Evolutionary conservation across 1,140 invertebrate genomes (phyloP).

Genomic region (Bactericera cockerelli): DNA sequence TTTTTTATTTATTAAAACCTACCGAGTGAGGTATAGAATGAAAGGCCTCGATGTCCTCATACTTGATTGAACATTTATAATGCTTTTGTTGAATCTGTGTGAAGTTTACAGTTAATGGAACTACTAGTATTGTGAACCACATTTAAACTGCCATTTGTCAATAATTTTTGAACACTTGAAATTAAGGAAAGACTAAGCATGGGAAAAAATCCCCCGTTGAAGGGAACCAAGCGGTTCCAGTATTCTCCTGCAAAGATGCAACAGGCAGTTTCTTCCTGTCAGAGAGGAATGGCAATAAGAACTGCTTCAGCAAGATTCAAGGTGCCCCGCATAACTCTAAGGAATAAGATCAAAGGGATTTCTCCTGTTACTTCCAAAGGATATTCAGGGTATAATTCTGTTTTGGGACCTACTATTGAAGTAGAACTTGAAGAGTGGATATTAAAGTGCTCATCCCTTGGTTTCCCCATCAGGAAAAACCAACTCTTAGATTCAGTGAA

Average conservation of each 20-base stretch:
- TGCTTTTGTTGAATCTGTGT: too few relatives aligned
- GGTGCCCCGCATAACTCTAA: slow-evolving; percentile 4
- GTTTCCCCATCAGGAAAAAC: slow-evolving; percentile 19
- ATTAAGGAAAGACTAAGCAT: too few relatives aligned
- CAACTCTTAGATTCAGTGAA: slow-evolving; percentile 17
- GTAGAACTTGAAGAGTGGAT: slow-evolving; percentile 15
- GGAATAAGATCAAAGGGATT: not conserved
- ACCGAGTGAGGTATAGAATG: not conserved
- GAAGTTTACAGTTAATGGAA: not conserved
- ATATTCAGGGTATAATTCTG: not conserved
- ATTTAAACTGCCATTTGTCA: not conserved
- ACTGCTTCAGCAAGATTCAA: not conserved
- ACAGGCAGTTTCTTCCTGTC: not conserved
- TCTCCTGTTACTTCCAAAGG: not conserved
- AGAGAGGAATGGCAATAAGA: too few relatives aligned
- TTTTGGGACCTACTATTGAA: slow-evolving; percentile 13
- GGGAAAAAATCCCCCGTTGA: not conserved
- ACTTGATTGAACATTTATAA: too few relatives aligned
- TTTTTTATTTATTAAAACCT: too few relatives aligned
- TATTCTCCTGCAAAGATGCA: not conserved
- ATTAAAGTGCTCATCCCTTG: slow-evolving; percentile 10
- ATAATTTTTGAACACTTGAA: not conserved
- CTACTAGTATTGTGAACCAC: not conserved
- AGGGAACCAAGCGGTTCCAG: not conserved
- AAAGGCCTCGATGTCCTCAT: too few relatives aligned